phyloP scores from a whole-genome alignment of 1,140 invertebrate species.

The Oppia nitens region DNA sequence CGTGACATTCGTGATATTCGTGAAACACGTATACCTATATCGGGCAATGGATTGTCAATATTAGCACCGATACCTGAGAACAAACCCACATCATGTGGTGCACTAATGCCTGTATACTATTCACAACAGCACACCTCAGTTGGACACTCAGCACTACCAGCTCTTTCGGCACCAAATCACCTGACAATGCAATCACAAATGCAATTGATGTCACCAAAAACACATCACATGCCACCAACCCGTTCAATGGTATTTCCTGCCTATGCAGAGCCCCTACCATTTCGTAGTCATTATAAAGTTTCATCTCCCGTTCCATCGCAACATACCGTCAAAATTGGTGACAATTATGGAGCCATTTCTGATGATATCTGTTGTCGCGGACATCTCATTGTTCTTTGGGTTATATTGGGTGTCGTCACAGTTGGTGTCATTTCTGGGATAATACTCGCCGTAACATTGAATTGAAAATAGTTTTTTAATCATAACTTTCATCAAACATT shows the following conservation, averaged over 20 bases:
- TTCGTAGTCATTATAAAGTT: background rate
- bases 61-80: background rate
- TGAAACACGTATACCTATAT: background rate
- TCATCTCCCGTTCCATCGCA: background rate
- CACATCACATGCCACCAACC: background rate
- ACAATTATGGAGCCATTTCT: background rate
- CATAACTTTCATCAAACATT: too few species aligned
- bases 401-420: slow-evolving; percentile 27
- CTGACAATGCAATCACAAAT: too few species aligned
- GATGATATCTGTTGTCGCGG: slow-evolving; percentile 23
- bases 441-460: slow-evolving; percentile 23
- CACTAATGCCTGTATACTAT: background rate
- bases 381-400: slow-evolving; percentile 26
- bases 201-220: too few species aligned
- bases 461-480: too few species aligned
- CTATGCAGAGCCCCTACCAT: background rate
- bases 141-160: background rate
- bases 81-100: background rate
- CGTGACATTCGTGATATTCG: background rate
- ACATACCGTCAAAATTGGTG: background rate
- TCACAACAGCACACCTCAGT: background rate
- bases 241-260: background rate
- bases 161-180: background rate
- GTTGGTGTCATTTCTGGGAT: slow-evolving; percentile 26
- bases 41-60: background rate